phyloP scores from a whole-genome alignment of 2,113 vertebrate genomes.

The Aramus guarauna region DNA sequence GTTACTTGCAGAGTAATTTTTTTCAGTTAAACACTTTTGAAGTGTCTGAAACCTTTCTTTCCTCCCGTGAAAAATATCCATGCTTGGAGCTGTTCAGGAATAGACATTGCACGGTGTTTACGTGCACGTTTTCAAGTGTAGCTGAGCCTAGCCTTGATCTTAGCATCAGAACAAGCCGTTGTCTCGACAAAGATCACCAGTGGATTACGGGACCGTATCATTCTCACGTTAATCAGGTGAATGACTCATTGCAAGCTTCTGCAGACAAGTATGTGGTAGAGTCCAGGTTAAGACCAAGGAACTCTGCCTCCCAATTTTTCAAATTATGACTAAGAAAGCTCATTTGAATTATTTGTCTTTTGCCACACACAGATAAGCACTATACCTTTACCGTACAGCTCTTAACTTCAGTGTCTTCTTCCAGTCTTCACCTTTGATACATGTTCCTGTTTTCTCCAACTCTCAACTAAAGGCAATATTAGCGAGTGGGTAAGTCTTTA shows the following conservation, averaged over 20 bases:
- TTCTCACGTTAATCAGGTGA: neutral
- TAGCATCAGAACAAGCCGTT: neutral
- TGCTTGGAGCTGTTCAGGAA: neutral
- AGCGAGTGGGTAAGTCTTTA: constrained; percentile 42
- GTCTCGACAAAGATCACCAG: constrained; percentile 29
- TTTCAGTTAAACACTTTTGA: neutral
- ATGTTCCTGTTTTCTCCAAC: neutral
- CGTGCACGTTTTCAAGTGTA: neutral
- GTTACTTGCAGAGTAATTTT: neutral
- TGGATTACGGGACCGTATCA: neutral
- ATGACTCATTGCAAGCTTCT: constrained; percentile 21
- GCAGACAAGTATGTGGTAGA: neutral
- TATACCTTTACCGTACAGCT: neutral
- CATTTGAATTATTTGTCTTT: constrained; percentile 36
- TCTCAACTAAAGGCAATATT: neutral
- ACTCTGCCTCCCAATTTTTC: constrained; percentile 2
- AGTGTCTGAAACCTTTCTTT: neutral
- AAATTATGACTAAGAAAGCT: constrained; percentile 48
- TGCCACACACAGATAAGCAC: constrained; percentile 6
- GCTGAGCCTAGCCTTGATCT: neutral
- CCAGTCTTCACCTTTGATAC: neutral
- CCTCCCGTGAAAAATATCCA: neutral
- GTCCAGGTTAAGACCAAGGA: neutral
- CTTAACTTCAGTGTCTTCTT: neutral
- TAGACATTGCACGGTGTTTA: neutral